Percentiles rank a stretch among this genome's conserved stretches.
Conservation (phyloP, 2,888 invertebrate genomes). For the Sinohyriopsis cumingii region DNA sequence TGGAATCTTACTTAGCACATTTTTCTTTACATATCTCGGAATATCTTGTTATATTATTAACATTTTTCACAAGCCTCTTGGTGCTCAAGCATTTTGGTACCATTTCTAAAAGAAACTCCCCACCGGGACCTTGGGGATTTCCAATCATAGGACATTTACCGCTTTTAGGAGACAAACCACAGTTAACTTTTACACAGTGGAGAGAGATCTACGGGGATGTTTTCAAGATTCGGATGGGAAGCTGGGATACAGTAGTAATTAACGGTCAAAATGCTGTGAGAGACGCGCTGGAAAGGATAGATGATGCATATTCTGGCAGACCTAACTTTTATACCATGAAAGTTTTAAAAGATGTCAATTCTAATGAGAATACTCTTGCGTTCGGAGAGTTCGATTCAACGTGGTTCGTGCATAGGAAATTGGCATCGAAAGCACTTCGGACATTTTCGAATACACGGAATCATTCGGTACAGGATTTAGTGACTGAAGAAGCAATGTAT, state of each 20-base stretch:
- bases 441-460: conserved; percentile 21
- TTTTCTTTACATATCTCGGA: no score
- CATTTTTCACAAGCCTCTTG: no score
- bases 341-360: conserved; percentile 5
- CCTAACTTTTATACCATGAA: conserved; percentile 29
- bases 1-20: no score
- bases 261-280: conserved; percentile 28
- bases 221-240: conserved; percentile 37
- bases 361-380: conserved; percentile 8
- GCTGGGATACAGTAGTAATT: conserved; percentile 35
- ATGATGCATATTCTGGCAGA: conserved; percentile 30
- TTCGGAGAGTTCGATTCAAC: conserved; percentile 10
- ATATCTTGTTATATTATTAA: no score
- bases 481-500: conserved; percentile 12
- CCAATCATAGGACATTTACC: conserved; percentile 44
- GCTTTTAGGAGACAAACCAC: conserved; percentile 29
- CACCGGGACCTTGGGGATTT: conserved; percentile 35
- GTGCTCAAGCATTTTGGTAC: no score
- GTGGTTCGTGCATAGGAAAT: conserved; percentile 22
- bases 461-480: conserved; percentile 20
- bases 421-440: conserved; percentile 20
- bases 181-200: conserved; percentile 25
- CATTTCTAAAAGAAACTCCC: not conserved
- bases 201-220: conserved; percentile 38
- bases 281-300: conserved; percentile 16